Percentiles rank a stretch among this genome's conserved stretches.
phyloP scores from a whole-genome alignment of 2,888 invertebrate species.

The Pristionchus entomophagus region DNA sequence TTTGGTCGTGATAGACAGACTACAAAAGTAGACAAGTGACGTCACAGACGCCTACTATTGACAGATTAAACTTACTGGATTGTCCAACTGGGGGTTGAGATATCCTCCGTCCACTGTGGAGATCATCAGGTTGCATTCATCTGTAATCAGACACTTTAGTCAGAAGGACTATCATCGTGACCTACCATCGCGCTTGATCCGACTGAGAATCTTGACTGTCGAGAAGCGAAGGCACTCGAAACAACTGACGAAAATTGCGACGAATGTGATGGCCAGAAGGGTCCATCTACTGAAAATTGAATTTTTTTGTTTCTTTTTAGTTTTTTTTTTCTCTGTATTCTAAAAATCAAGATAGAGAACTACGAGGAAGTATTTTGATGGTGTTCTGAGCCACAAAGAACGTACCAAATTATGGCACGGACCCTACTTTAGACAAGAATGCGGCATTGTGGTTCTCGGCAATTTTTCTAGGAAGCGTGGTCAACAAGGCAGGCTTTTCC shows the following conservation, averaged over 20 bases:
- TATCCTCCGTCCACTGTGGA: constrained; percentile 29
- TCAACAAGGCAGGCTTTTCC: not conserved
- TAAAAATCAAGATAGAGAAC: no score
- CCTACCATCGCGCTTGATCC: not conserved
- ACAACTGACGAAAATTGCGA: not conserved
- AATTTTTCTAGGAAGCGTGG: no score
- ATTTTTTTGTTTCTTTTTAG: not conserved
- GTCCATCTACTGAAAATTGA: not conserved
- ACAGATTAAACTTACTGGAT: not conserved
- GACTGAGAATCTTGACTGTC: not conserved
- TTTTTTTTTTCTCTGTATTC: not conserved
- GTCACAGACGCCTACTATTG: not conserved
- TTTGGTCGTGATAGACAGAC: not conserved
- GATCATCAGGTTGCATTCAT: not conserved
- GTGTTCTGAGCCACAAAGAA: no score
- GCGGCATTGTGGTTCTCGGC: no score
- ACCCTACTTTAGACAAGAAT: no score
- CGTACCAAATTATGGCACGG: no score
- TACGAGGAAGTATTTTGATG: no score
- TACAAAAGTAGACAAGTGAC: not conserved
- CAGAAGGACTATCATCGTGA: not conserved
- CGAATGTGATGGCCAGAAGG: not conserved
- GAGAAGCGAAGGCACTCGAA: constrained; percentile 28
- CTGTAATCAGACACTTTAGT: not conserved
- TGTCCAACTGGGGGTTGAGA: not conserved